Evolutionary conservation across 2,888 invertebrate genomes (phyloP).

Genomic region (Anarsia innoxiella): DNA sequence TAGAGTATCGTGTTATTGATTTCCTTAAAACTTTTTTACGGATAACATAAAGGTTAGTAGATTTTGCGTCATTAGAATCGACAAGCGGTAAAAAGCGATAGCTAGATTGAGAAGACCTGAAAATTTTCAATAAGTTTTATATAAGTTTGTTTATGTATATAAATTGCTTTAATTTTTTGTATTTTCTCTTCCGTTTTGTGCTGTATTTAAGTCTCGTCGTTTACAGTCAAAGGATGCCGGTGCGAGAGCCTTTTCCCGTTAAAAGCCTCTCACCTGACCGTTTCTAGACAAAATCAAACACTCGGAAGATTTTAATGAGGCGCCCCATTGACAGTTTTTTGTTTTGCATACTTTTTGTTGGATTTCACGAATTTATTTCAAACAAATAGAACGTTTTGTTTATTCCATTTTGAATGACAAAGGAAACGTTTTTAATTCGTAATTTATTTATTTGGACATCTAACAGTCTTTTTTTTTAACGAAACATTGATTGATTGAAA

Average conservation of each 20-base stretch:
- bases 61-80: conserved; percentile 7
- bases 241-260: conserved; percentile 34
- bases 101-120: conserved; percentile 6
- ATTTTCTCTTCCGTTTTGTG: no score
- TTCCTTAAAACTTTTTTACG: no score
- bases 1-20: no score
- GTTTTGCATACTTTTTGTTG: conserved; percentile 42
- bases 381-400: neutral
- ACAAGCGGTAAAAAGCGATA: conserved; percentile 7
- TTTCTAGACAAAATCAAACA: conserved; percentile 67
- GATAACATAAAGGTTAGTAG: conserved; percentile 3
- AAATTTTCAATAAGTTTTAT: no score
- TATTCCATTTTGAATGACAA: neutral
- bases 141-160: no score
- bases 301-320: conserved; percentile 73
- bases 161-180: no score
- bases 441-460: no score
- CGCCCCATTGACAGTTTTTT: conserved; percentile 59
- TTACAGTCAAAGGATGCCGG: conserved; percentile 45
- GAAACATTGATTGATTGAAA: no score
- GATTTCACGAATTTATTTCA: conserved; percentile 20
- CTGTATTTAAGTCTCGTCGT: no score
- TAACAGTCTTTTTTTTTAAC: neutral
- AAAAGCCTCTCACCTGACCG: conserved; percentile 48
- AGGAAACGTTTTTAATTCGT: neutral